Base-by-base conservation (phyloP, 2,113 vertebrate genomes). In the Oreochromis tanganicae region DNA sequence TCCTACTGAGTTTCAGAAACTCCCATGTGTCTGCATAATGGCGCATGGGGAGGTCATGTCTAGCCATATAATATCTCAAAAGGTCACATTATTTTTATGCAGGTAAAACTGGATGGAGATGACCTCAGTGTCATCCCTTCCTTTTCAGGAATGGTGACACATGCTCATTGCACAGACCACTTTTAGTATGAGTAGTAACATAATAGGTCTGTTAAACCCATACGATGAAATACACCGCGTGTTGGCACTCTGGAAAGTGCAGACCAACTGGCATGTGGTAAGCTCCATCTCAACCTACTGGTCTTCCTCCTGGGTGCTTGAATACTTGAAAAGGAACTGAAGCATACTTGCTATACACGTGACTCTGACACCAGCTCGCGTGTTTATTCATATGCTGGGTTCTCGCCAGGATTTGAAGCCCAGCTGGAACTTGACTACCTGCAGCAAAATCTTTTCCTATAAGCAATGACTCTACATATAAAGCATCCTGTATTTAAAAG, bases 171-270 rank as follows among this genome's bases (percentile, higher is more conserved):
- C 50, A 24, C 43, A 80, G n/a, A 46, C 68, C 32, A 16, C 16
- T 50, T 84, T 86, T 82, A 55, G 29, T 36, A 80, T 29, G 7
- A 54, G 82, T 34, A 13, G 80, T 81, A 83, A 88, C 56, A 36
- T 43, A 61, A 79, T 41, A 32, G 38, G 2, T 27, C 38, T 43
- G 48, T 63, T 14, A 9, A 79, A 29, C 61, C 41, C 36, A 11
- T 61, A 29, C 9, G n/a, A 48, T 63, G 24, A 71, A 52, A 63
- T 68, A 79, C 21, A 3, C n/a, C 4, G 21, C 8, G 4, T 41
- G 50, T 80, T 46, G 52, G 68, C 80, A 34, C 54, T 14, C 52
- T 57, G 14, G 59, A 71, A 55, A 81, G 78, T 68, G 24, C 78
- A 68, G 59, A 12, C 43, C 14, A 59, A 50, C n/a, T 9, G 61